Evolutionary conservation across 2,797 vertebrate genomes (phyloP).

Genomic region (Leuciscus waleckii): DNA sequence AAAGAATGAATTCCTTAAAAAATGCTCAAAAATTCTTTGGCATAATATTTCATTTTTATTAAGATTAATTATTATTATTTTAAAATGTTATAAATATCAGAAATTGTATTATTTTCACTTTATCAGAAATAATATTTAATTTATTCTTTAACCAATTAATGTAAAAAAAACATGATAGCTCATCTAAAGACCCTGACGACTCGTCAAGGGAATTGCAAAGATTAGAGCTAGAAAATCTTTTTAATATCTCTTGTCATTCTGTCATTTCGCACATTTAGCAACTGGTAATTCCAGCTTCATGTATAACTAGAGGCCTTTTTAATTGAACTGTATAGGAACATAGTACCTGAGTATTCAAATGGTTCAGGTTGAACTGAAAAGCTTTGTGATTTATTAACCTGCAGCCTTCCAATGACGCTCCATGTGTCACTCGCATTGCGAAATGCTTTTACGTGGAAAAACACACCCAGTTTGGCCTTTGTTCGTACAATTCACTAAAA

Average conservation of each 20-base stretch:
- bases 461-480: constrained; percentile 32
- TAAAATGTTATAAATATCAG: background rate
- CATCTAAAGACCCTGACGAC: background rate
- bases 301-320: background rate
- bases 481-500: constrained; percentile 6
- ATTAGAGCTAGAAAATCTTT: background rate
- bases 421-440: constrained; percentile 21
- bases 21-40: too few relatives aligned
- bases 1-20: background rate
- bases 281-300: constrained; percentile 9
- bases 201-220: background rate
- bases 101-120: too few relatives aligned
- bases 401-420: background rate
- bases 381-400: constrained; percentile 30
- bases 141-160: background rate
- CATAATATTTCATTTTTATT: background rate
- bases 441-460: constrained; percentile 12
- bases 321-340: background rate
- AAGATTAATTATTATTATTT: background rate
- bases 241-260: background rate
- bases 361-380: background rate
- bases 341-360: background rate
- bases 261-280: background rate
- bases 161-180: background rate
- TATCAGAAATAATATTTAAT: background rate